phyloP scores from a whole-genome alignment of 2,113 vertebrate genomes.

The Amphiprion percula region DNA sequence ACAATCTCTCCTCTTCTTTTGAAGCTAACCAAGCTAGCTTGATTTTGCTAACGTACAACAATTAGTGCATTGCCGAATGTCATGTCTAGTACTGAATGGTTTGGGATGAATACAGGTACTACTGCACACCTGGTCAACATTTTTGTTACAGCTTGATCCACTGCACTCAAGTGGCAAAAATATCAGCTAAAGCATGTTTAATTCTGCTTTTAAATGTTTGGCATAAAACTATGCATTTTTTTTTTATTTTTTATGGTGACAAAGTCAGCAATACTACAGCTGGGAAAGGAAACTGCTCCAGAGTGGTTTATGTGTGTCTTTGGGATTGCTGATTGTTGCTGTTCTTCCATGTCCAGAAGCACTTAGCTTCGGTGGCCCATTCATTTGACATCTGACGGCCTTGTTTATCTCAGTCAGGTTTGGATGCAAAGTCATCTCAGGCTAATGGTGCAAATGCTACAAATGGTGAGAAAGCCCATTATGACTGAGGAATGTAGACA shows the following conservation, averaged over 20 bases:
- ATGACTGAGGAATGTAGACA: slow-evolving; percentile 33
- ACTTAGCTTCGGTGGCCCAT: slow-evolving; percentile 24
- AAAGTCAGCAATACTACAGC: neutral
- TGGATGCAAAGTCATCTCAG: slow-evolving; percentile 61
- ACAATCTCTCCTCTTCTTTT: no score
- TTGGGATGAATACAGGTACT: neutral
- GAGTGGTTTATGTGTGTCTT: slow-evolving; percentile 9
- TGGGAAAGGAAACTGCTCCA: slow-evolving; percentile 12
- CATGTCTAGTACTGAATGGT: no score
- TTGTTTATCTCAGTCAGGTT: slow-evolving; percentile 52
- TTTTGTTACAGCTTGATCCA: slow-evolving; percentile 7
- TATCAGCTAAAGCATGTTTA: slow-evolving; percentile 16
- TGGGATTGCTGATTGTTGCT: slow-evolving; percentile 17
- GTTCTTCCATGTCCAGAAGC: slow-evolving; percentile 16
- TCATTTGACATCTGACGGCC: slow-evolving; percentile 39
- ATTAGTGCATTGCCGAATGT: no score
- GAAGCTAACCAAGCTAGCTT: no score
- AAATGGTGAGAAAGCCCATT: slow-evolving; percentile 41
- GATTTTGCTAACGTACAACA: no score
- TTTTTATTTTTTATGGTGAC: slow-evolving; percentile 5
- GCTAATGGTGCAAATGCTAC: slow-evolving; percentile 56
- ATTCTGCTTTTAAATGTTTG: slow-evolving; percentile 18
- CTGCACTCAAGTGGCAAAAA: slow-evolving; percentile 2
- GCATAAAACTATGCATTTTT: neutral
- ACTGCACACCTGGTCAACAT: neutral